Evolutionary conservation across 2,888 invertebrate species (phyloP).

Genomic region (Tetanocera ferruginea): DNA sequence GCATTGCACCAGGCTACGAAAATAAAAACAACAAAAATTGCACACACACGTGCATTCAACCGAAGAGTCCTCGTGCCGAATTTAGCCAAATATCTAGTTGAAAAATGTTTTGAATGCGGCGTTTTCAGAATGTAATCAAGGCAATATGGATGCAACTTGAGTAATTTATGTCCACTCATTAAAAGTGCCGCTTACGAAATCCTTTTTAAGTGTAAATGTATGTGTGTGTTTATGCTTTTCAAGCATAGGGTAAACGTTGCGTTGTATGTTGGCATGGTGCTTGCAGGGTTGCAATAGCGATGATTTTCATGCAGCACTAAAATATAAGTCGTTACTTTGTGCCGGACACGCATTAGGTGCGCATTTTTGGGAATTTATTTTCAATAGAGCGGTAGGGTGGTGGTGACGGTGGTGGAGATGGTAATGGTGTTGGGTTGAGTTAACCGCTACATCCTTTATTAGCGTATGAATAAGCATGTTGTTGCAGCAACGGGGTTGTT

Average conservation of each 20-base stretch:
- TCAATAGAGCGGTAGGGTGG: too few relatives aligned
- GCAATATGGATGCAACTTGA: conserved; percentile 17
- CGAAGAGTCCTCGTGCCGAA: neutral
- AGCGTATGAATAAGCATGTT: neutral
- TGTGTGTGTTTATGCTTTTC: neutral
- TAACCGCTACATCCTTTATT: neutral
- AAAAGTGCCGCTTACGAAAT: conserved; percentile 6
- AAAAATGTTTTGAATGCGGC: too few relatives aligned
- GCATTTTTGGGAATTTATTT: neutral
- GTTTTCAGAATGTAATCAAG: conserved; percentile 4
- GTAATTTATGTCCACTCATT: conserved; percentile 36
- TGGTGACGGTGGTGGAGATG: too few relatives aligned
- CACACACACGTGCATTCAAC: neutral
- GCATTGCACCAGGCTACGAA: neutral
- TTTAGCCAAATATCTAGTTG: too few relatives aligned
- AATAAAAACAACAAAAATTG: neutral
- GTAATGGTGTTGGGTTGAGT: neutral
- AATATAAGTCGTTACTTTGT: too few relatives aligned
- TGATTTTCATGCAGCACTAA: too few relatives aligned
- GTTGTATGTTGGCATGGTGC: neutral
- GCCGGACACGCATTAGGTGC: conserved; percentile 2
- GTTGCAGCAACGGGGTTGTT: neutral
- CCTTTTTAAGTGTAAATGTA: conserved; percentile 3
- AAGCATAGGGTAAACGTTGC: neutral
- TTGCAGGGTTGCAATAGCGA: neutral